Percentiles rank a stretch among this genome's conserved stretches.
Conservation (phyloP, 2,888 invertebrate species). For the Hylaea fasciaria region DNA sequence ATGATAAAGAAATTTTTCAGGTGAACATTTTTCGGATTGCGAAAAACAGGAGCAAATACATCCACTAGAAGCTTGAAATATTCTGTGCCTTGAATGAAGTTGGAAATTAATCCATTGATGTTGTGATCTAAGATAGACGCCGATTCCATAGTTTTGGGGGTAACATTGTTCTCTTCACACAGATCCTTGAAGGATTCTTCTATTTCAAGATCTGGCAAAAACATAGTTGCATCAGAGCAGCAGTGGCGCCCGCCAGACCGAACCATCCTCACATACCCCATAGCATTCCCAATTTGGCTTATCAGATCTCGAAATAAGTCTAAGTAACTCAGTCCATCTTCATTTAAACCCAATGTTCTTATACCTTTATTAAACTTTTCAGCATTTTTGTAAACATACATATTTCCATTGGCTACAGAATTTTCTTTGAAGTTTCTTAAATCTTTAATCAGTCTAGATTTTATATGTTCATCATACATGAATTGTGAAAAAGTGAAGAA, state of each 20-base stretch:
- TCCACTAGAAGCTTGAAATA: slow-evolving; percentile 95
- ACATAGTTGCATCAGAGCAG: slow-evolving; percentile 95
- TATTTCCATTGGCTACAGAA: slow-evolving; percentile 86
- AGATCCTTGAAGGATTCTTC: slow-evolving; percentile 86
- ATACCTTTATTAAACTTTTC: slow-evolving; percentile 97
- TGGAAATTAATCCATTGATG: slow-evolving; percentile 90
- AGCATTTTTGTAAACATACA: slow-evolving; percentile 94
- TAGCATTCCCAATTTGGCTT: slow-evolving; percentile 97
- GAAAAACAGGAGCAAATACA: slow-evolving; percentile 95
- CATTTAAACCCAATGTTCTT: slow-evolving; percentile 92
- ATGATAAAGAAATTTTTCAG: slow-evolving; percentile 96
- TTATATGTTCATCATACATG: slow-evolving; percentile 98
- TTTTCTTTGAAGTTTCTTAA: slow-evolving; percentile 92
- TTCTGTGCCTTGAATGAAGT: slow-evolving; percentile 95
- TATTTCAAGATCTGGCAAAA: slow-evolving; percentile 91
- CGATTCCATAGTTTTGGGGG: slow-evolving; percentile 86
- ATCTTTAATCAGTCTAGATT: slow-evolving; percentile 96
- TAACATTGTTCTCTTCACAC: slow-evolving; percentile 85
- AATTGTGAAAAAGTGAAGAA: slow-evolving; percentile 98
- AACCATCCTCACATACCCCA: slow-evolving; percentile 97
- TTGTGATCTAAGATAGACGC: slow-evolving; percentile 91
- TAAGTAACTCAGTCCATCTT: slow-evolving; percentile 94
- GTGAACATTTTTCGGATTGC: slow-evolving; percentile 94
- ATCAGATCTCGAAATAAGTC: slow-evolving; percentile 97
- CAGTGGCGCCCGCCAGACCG: slow-evolving; percentile 97